phyloP scores from a whole-genome alignment of 2,888 invertebrate species.

The Hypercompe scribonia region DNA sequence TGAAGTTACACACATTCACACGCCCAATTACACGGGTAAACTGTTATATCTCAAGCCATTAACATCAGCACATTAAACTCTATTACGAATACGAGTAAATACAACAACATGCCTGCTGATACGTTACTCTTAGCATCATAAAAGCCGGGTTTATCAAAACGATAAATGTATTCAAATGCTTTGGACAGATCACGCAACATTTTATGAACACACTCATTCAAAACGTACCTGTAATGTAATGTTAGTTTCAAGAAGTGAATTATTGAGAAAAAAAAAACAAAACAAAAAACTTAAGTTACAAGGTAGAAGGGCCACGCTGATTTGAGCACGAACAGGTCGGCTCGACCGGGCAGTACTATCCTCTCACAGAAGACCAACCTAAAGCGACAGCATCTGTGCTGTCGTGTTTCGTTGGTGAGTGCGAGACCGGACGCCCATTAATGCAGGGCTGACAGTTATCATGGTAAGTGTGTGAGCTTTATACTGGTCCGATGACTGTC shows the following conservation, averaged over 20 bases:
- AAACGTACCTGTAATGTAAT: not conserved
- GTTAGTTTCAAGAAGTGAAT: not conserved
- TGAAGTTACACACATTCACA: not conserved
- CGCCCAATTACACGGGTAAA: not conserved
- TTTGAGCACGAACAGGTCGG: too few relatives aligned
- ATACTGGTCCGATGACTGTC: too few relatives aligned
- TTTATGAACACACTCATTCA: not conserved
- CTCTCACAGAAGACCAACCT: too few relatives aligned
- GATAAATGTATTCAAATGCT: not conserved
- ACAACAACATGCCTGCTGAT: not conserved
- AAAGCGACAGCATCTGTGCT: too few relatives aligned
- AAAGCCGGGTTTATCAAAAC: not conserved
- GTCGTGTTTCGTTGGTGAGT: too few relatives aligned
- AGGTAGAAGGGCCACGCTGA: too few relatives aligned
- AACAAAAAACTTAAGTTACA: too few relatives aligned
- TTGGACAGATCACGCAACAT: not conserved
- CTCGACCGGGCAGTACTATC: too few relatives aligned
- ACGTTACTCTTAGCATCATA: not conserved
- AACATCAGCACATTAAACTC: not conserved
- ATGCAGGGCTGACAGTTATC: too few relatives aligned
- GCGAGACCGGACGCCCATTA: too few relatives aligned
- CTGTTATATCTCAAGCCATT: conserved; percentile 2
- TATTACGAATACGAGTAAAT: not conserved
- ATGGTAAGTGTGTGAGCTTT: too few relatives aligned
- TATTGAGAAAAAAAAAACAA: too few relatives aligned